Base-by-base conservation (phyloP, 2,888 invertebrate species). In the Bedellia somnulentella region DNA sequence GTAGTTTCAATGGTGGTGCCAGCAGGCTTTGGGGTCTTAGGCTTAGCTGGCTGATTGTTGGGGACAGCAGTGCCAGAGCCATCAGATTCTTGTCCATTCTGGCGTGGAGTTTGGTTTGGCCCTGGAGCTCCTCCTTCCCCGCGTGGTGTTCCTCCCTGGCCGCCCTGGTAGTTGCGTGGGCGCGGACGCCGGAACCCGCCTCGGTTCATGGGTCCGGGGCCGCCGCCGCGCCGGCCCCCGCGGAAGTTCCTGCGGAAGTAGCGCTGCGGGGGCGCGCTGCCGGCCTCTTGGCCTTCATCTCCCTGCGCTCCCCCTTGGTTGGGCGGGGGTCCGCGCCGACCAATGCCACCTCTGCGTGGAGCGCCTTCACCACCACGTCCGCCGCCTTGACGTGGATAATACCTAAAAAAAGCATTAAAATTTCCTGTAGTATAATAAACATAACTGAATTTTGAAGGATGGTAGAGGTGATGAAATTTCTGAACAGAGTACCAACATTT, bases 231-330 rank as follows among this genome's bases (percentile, higher is more conserved):
- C 41, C 83, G 82, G 42, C 84, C 83, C 27, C 85, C 84, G 41
- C 85, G 83, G 78, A 82, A 85, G 57, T 87, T 87, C 43, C 85
- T 84, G 47, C 85, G 86, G 83, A 83, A 87, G 66, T 83, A 87
- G 56, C 76, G 63, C 52, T 73, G 73, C 38, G 67, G 63, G 52
- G 64, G 61, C 38, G 58, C 58, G 38, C 56, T 61, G 39, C 52
- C 64, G 38, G 47, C 71, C 43, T 56, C 70, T 50, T 58, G 70
- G 36, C 55, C 71, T 49, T 58, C 76, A 37, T 70, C 73, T 37
- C 67, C 68, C 45, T 68, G 70, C 45, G 68, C 68, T 49, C 66
- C 68, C 57, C 62, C 66, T 43, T 57, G 60, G 44, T 35, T 58
- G 53, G 56, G 46, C 39, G 64, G 78, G 50, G 76, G 78, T 8